Percentiles rank a stretch among this genome's conserved stretches.
Evolutionary conservation across 2,888 invertebrate genomes (phyloP).

Genomic region (Sphecodes monilicornis): DNA sequence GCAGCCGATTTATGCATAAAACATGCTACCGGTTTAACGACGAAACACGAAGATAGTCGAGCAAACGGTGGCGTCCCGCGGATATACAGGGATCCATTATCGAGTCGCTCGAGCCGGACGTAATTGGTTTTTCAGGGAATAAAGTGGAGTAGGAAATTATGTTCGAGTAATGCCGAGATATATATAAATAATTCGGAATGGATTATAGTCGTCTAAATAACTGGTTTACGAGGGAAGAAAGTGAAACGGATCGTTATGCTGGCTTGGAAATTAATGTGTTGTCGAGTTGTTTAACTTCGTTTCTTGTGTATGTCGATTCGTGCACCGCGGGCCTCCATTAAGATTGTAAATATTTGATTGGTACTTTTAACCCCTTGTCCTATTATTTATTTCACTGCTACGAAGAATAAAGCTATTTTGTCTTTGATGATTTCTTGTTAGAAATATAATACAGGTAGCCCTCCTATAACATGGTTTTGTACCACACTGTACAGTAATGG

Average conservation of each 20-base stretch:
- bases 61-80: neutral
- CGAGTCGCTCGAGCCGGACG: neutral
- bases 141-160: conserved; percentile 8
- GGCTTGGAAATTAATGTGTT: neutral
- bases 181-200: neutral
- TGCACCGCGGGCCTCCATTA: no score
- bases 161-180: neutral
- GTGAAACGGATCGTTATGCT: neutral
- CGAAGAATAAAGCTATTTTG: no score
- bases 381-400: no score
- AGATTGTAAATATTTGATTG: neutral
- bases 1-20: neutral
- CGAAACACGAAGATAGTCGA: neutral
- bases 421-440: no score
- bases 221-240: neutral
- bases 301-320: neutral
- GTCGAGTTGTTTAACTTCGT: neutral
- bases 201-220: neutral
- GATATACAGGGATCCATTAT: neutral
- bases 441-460: no score
- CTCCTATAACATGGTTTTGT: no score
- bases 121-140: neutral
- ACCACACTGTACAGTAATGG: no score
- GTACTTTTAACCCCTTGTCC: no score
- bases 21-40: neutral